A percentile compares a stretch with the other conserved stretches of the same genome.
Conservation (phyloP, 1,140 invertebrate genomes). For the Drosophila suzukii region DNA sequence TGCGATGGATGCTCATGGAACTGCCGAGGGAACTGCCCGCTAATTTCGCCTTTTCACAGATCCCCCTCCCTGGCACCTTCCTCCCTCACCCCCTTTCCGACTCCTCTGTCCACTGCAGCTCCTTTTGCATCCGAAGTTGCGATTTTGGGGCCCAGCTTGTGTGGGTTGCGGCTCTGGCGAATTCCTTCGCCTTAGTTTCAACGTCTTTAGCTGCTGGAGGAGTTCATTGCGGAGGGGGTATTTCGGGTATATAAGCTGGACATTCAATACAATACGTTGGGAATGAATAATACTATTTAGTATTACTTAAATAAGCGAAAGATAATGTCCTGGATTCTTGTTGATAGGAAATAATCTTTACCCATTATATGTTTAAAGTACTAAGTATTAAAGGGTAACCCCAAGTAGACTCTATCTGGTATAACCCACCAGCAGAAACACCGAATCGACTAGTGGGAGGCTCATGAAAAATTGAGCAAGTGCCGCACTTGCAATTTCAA, state of each 20-base stretch:
- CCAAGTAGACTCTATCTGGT: background rate
- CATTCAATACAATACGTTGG: background rate
- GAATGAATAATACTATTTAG: background rate
- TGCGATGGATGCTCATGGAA: slow-evolving; percentile 12
- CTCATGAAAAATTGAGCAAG: slow-evolving; percentile 82
- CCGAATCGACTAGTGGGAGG: slow-evolving; percentile 61
- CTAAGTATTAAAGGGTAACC: background rate
- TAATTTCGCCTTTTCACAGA: slow-evolving; percentile 81
- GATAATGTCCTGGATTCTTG: too few relatives aligned
- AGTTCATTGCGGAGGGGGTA: background rate
- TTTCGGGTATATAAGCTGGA: background rate
- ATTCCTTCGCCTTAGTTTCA: slow-evolving; percentile 26
- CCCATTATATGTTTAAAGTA: too few relatives aligned
- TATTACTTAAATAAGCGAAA: background rate
- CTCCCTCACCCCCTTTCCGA: background rate
- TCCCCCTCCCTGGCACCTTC: slow-evolving; percentile 5
- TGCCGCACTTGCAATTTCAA: slow-evolving; percentile 81
- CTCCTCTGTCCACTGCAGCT: slow-evolving; percentile 21
- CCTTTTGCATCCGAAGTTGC: slow-evolving; percentile 32
- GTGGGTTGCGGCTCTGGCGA: slow-evolving; percentile 54
- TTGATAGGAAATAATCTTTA: too few relatives aligned
- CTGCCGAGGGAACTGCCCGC: slow-evolving; percentile 51
- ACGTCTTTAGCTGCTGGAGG: slow-evolving; percentile 12
- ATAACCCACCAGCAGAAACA: slow-evolving; percentile 8
- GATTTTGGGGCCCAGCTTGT: slow-evolving; percentile 44